These are phyloP conservation scores for Cepaea nemoralis DNA, from an alignment of 1,140 invertebrate genomes.

Conservation along the genomic window DNA sequence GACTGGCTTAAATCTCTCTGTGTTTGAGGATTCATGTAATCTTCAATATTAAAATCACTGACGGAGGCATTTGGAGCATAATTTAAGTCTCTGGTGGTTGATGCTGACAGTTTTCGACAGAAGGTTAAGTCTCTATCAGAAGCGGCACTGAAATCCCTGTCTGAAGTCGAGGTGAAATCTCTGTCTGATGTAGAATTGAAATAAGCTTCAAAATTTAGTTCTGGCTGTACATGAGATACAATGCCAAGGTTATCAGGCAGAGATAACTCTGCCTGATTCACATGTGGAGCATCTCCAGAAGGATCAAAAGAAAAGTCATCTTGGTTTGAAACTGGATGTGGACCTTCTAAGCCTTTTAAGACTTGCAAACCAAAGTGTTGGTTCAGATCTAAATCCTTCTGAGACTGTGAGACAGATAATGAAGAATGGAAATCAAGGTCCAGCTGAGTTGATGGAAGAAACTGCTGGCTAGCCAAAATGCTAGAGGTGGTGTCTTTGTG, in stretches of 20 bases:
- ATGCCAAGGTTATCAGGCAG: constrained; percentile 22
- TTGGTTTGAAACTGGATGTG: not conserved
- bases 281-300: not conserved
- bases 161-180: constrained; percentile 4
- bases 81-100: not conserved
- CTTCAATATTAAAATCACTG: constrained; percentile 39
- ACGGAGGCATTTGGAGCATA: constrained; percentile 2
- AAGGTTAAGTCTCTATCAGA: not conserved
- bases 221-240: constrained; percentile 15
- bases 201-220: constrained; percentile 32
- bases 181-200: constrained; percentile 4
- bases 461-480: constrained; percentile 28
- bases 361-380: constrained; percentile 36
- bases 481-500: not conserved
- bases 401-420: constrained; percentile 18
- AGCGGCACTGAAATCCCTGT: constrained; percentile 1
- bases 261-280: constrained; percentile 15
- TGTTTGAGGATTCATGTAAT: constrained; percentile 30
- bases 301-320: constrained; percentile 14
- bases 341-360: constrained; percentile 23
- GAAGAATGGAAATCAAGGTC: constrained; percentile 31
- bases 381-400: constrained; percentile 32
- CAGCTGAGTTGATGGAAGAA: constrained; percentile 20
- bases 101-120: not conserved
- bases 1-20: constrained; percentile 13